Base-by-base conservation (phyloP, 2,797 vertebrate genomes). In the Novumbra hubbsi region DNA sequence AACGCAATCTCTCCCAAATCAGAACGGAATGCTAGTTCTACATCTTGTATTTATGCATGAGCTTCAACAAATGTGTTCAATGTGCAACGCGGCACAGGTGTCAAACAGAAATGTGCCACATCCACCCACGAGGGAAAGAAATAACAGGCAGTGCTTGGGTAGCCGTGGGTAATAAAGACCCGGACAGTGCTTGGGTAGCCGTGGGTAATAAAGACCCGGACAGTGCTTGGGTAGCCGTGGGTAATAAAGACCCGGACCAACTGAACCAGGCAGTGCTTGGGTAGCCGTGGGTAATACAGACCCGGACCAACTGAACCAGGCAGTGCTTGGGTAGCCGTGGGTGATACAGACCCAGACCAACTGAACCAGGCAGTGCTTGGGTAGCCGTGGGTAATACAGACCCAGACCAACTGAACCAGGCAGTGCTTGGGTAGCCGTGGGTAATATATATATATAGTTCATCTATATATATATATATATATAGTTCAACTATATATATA, bases 81-180 rank as follows among this genome's bases (percentile, higher is more conserved):
- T 60, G 55, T 21, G 19, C 8, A 5, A 21, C 55, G 24, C 55
- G 55, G 55, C 28, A 32, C 49, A 72, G 68, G 70, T 78, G 83
- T 4, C n/a, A 27, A 69, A 78, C 78, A 77, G 80, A 76, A 45
- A 41, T 50, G 27, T 45, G 72, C 75, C 68, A 48, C 76, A 81
- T 62, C 62, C 62, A 70, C 76, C 74, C 73, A 69, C 63, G 5
- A 2, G 11, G 45, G 32, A 66, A 50, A 52, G 52, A 72, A 68
- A 45, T 38, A 68, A 19, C 57, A 21, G 80, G 67, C 63, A 41
- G 32, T 15, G 74, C 38, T 32, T 2, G 41, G 24, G 57, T 32
- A 73, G 72, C 49, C 49, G n/a, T 41, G 72, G 71, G 48, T 16
- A 57, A 24, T 8, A 15, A 65, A 66, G 6, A 34, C 16, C 17